Percentiles rank a stretch among this genome's conserved stretches.
Evolutionary conservation across 2,888 invertebrate species (phyloP).

Genomic region (Microplitis deprimator): DNA sequence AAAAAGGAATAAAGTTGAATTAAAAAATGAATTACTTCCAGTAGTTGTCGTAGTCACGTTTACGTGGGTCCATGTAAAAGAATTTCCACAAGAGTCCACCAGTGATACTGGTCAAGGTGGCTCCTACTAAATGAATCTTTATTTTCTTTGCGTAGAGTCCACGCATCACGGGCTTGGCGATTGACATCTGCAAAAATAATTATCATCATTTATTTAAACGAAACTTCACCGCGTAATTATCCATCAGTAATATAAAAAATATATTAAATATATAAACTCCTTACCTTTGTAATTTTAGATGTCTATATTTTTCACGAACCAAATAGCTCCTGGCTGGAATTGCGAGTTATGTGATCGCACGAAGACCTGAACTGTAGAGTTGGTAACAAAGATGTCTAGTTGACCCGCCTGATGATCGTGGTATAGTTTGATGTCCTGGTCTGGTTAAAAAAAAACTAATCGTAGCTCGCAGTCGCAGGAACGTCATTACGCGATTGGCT

Average conservation of each 20-base stretch:
- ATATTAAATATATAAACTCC: too few relatives aligned
- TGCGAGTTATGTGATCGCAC: not conserved
- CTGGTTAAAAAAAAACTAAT: too few relatives aligned
- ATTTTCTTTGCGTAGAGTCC: constrained; percentile 79
- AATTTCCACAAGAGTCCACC: constrained; percentile 70
- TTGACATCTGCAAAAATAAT: constrained; percentile 33
- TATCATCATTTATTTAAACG: not conserved
- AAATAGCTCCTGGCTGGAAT: not conserved
- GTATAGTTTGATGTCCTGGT: too few relatives aligned
- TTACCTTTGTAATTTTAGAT: too few relatives aligned
- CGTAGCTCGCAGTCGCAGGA: not conserved
- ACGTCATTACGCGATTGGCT: not conserved
- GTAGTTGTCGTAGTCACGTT: constrained; percentile 79
- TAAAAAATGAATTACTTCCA: constrained; percentile 77
- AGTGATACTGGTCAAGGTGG: constrained; percentile 63
- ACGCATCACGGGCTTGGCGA: constrained; percentile 79
- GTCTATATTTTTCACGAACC: too few relatives aligned
- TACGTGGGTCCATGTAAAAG: constrained; percentile 74
- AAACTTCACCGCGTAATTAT: too few relatives aligned
- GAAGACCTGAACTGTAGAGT: not conserved
- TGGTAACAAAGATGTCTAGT: not conserved
- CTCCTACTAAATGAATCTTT: constrained; percentile 75
- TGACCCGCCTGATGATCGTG: not conserved
- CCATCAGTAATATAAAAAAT: too few relatives aligned
- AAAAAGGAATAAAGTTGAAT: constrained; percentile 14